Percentiles rank a stretch among this genome's conserved stretches.
phyloP scores from a whole-genome alignment of 1,140 invertebrate species.

The Dysdera silvatica region DNA sequence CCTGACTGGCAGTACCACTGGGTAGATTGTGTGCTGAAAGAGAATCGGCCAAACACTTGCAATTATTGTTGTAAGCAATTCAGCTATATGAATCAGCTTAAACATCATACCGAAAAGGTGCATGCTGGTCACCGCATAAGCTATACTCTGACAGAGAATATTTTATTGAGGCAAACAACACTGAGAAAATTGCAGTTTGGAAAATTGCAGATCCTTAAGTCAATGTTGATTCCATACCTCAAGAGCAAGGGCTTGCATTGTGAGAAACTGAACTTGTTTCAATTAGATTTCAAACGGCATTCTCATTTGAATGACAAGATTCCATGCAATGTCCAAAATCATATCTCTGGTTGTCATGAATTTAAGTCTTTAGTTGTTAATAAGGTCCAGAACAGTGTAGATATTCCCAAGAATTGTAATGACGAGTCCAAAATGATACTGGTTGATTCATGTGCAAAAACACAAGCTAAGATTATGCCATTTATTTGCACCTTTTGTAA shows the following conservation, averaged over 20 bases:
- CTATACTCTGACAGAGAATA: too few relatives aligned
- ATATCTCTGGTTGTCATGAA: background rate
- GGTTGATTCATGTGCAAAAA: background rate
- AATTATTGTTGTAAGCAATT: background rate
- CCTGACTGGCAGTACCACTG: background rate
- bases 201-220: too few relatives aligned
- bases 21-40: background rate
- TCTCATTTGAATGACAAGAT: too few relatives aligned
- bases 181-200: too few relatives aligned
- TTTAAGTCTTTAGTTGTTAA: background rate
- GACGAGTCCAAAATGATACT: background rate
- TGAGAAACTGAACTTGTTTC: too few relatives aligned
- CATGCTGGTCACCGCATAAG: background rate
- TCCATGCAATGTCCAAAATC: background rate
- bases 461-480: background rate
- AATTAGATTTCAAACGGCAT: too few relatives aligned
- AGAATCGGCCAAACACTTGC: slow-evolving; percentile 6
- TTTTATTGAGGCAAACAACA: too few relatives aligned
- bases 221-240: too few relatives aligned
- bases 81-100: background rate
- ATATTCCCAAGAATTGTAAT: background rate
- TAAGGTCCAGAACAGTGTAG: background rate
- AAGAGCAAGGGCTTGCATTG: too few relatives aligned
- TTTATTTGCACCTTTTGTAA: slow-evolving; percentile 17
- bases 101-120: slow-evolving; percentile 11